These are phyloP conservation scores for Enteromius paludinosus DNA, from an alignment of 2,797 vertebrate species.

Conservation along the genomic window DNA sequence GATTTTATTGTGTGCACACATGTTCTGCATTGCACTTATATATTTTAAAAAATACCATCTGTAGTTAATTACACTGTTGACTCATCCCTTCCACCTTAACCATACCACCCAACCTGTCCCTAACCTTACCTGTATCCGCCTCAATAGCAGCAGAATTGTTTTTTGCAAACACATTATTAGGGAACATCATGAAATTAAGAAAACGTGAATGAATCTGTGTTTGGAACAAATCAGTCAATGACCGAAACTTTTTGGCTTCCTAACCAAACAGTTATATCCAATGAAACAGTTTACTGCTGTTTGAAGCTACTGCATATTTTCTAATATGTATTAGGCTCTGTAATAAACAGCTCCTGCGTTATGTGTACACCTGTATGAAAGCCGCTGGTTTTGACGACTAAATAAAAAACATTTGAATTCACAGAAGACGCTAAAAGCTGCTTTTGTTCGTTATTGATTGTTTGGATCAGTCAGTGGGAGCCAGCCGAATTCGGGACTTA, in stretches of 20 bases:
- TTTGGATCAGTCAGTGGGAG: slow-evolving; percentile 21
- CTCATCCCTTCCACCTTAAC: no score
- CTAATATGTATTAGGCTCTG: neutral
- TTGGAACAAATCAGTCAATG: neutral
- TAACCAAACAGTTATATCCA: neutral
- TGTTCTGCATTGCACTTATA: no score
- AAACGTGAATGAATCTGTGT: neutral
- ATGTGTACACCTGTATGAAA: neutral
- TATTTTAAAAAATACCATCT: no score
- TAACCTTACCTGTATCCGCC: no score
- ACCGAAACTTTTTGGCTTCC: no score
- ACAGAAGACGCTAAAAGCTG: neutral
- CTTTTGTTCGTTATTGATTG: slow-evolving; percentile 2
- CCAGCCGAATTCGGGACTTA: neutral
- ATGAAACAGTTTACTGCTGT: neutral
- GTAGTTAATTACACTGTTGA: no score
- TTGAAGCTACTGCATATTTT: neutral
- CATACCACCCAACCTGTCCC: no score
- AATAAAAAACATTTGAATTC: neutral
- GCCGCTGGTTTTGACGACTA: neutral
- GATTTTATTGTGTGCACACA: no score
- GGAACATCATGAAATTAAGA: neutral
- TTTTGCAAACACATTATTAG: no score
- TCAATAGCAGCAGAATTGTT: no score
- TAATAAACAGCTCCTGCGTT: neutral